phyloP scores from a whole-genome alignment of 2,888 invertebrate genomes.

The Cylloceria caligata region DNA sequence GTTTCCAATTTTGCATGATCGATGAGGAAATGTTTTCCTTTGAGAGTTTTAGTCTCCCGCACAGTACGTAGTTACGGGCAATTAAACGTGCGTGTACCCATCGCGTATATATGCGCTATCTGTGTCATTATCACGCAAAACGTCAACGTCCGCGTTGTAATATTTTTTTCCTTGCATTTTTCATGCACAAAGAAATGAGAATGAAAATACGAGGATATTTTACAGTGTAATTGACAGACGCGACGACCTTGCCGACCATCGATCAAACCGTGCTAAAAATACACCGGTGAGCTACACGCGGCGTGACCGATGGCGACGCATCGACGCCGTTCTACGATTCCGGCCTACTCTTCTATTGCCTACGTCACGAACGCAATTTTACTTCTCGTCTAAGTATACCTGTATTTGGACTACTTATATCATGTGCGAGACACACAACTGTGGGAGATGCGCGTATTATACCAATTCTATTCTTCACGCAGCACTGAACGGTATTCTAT shows the following conservation, averaged over 20 bases:
- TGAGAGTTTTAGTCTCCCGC: not conserved
- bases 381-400: not conserved
- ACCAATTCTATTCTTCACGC: not conserved
- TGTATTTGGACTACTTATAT: not conserved
- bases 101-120: not conserved
- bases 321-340: constrained; percentile 52
- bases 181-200: not conserved
- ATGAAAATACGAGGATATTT: constrained; percentile 39
- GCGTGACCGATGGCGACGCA: constrained; percentile 43
- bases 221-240: constrained; percentile 33
- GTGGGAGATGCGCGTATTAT: not conserved
- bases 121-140: constrained; percentile 9
- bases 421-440: not conserved
- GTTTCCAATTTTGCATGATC: not conserved
- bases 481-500: not conserved
- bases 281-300: constrained; percentile 41
- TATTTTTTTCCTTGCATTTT: not conserved
- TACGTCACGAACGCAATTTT: constrained; percentile 38
- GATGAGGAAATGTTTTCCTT: not conserved
- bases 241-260: constrained; percentile 67
- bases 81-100: not conserved
- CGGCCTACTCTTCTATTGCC: constrained; percentile 32
- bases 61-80: not conserved
- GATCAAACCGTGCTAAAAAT: constrained; percentile 72
- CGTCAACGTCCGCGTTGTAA: not conserved